Evolutionary conservation across 2,797 vertebrate genomes (phyloP), one percentile per base, ranked within the genome.

Genomic region (Luscinia luscinia): DNA sequence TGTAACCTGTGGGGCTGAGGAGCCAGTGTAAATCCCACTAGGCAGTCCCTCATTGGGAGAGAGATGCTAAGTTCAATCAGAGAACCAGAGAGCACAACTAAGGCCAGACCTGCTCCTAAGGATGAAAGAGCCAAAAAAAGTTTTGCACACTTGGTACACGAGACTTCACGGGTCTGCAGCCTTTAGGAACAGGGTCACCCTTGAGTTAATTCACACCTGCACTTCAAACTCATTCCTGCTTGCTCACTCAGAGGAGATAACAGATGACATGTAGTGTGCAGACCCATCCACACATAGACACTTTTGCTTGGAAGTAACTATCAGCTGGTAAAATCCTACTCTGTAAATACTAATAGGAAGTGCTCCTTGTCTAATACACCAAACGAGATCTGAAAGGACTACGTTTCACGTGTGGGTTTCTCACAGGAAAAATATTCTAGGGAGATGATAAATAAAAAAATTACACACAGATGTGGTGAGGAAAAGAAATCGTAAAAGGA

Each of bases 321-420:
- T 14, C 18, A 54, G 61, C 89, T 93, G 87, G 54, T 94, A 72
- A 91, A 87, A 75, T 43, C 52, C 38, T 90, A 14, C 75, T 95
- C 87, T 92, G 86, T 93, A 96, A 97, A 96, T 88, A 94, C 66
- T 93, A 91, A 62, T 95, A 94, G 93, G 93, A 97, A 97, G 93
- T 75, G 55, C 34, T 96, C 52, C 15, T 90, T 84, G 62, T 85
- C 32, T 83, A 76, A 95, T 96, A 95, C 48, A 91, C 51, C 74
- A 88, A 97, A 94, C 23, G 55, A 87, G 49, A 84, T 59, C 58
- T 69, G 30, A 96, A 96, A 95, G 15, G 38, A 48, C 88, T 87
- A 69, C 59, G 46, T 70, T 82, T 87, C 49, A 59, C 24, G 1
- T 93, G 73, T 55, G 83, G 12, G 45, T 95, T 95, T 96, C 94